Base-by-base conservation (phyloP, 2,888 invertebrate species). In the Galerucella calmariensis region DNA sequence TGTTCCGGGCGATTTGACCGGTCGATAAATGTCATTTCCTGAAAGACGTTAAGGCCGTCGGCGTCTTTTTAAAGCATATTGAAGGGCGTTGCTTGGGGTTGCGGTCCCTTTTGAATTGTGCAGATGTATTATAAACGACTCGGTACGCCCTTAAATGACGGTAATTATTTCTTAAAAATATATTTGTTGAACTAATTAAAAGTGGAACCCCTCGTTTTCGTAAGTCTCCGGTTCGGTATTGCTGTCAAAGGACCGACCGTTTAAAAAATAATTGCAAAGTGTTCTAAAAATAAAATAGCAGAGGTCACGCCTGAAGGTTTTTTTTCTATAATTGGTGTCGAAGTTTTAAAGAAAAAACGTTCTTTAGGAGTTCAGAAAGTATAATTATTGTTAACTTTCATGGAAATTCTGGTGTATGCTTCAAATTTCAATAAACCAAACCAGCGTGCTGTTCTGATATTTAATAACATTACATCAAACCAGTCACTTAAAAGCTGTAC, bases 71-170 rank as follows among this genome's bases (percentile, higher is more conserved):
- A 48, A 72, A 71, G 69, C 51, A 58, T 44, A 67, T 67, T 48
- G 74, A 63, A 71, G 71, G 71, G 74, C 74, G 69, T 71, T 46
- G 58, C 71, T 48, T 41, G 27, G 59, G 78, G 72, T 70, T 75
- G 75, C 77, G 77, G 78, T 72, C 75, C 72, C 78, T 78, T 75
- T 56, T 77, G 71, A 76, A 78, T 75, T 75, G 72, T 75, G 77
- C 78, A 78, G 75, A 78, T 78, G 77, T 75, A 74, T 78, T 75
- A 77, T 77, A 78, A 78, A 78, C 75, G 78, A 71, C 65, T 62
- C 20, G 46, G 63, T 66, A 41, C 61, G 72, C 75, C 68, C 65
- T 73, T 69, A 78, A 72, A 75, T 70, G 73, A 76, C 53, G 75
- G 72, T 76, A 72, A 78, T 76, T 76, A 76, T 76, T 76, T 75